These are phyloP conservation scores for Oncorhynchus tshawytscha DNA, from an alignment of 2,113 vertebrate species.

Conservation along the genomic window DNA sequence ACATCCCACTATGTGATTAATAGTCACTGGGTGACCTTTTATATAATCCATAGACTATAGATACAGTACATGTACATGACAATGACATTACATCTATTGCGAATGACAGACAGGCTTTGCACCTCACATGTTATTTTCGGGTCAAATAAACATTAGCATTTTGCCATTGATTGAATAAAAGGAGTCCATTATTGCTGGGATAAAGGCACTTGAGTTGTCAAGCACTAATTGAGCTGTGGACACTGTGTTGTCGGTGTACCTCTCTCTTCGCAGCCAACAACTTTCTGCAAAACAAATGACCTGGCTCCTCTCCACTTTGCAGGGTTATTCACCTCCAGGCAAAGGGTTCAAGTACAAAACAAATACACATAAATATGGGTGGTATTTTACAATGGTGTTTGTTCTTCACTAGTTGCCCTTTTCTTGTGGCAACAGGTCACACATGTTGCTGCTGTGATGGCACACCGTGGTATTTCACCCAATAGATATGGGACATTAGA, in stretches of 20 bases:
- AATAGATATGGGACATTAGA: no score
- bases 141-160: constrained; percentile 51
- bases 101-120: no score
- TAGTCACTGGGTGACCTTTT: no score
- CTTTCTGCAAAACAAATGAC: constrained; percentile 50
- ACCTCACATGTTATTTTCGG: background rate
- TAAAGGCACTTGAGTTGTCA: constrained; percentile 50
- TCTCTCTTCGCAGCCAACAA: constrained; percentile 6
- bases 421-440: no score
- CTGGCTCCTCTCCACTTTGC: background rate
- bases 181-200: constrained; percentile 36
- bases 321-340: constrained; percentile 30
- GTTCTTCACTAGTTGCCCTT: no score
- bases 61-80: background rate
- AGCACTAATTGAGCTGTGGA: constrained; percentile 25
- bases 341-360: background rate
- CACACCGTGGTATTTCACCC: no score
- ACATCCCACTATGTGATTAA: no score
- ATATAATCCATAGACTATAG: background rate
- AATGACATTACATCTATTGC: background rate
- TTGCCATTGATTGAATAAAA: constrained; percentile 56
- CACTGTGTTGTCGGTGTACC: background rate
- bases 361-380: no score
- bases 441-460: no score
- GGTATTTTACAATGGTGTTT: no score